Evolutionary conservation across 2,113 vertebrate species (phyloP).

Genomic region (Syngnathus floridae): DNA sequence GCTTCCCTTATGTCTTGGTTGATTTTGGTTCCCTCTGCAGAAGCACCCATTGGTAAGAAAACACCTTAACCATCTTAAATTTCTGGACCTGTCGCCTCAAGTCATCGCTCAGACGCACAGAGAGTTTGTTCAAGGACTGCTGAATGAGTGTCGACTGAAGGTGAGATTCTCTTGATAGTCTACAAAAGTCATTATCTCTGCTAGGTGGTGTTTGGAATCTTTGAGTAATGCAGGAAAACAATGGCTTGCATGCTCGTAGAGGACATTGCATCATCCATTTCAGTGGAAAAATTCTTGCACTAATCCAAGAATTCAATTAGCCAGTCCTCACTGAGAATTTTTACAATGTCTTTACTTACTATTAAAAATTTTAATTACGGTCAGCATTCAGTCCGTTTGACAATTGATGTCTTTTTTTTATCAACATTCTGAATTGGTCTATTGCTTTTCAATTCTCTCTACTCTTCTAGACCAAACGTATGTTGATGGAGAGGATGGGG

Average conservation of each 20-base stretch:
- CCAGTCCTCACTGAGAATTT: no score
- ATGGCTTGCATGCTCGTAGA: no score
- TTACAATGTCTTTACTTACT: no score
- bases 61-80: slow-evolving; percentile 84
- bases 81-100: slow-evolving; percentile 87
- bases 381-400: no score
- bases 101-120: slow-evolving; percentile 89
- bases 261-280: no score
- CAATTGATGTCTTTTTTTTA: background rate
- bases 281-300: no score
- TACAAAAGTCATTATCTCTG: background rate
- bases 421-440: background rate
- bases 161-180: slow-evolving; percentile 50
- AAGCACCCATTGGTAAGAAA: slow-evolving; percentile 87
- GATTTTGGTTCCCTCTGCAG: slow-evolving; percentile 59
- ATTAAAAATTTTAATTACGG: no score
- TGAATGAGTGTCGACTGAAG: slow-evolving; percentile 97
- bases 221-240: no score
- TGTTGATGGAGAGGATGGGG: slow-evolving; percentile 98
- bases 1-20: slow-evolving; percentile 4
- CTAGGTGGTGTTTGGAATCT: background rate
- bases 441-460: background rate
- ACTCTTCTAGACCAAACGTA: slow-evolving; percentile 83
- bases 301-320: no score
- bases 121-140: slow-evolving; percentile 90